Conservation (phyloP, 2,113 vertebrate species). For the Copsychus sechellarum region DNA sequence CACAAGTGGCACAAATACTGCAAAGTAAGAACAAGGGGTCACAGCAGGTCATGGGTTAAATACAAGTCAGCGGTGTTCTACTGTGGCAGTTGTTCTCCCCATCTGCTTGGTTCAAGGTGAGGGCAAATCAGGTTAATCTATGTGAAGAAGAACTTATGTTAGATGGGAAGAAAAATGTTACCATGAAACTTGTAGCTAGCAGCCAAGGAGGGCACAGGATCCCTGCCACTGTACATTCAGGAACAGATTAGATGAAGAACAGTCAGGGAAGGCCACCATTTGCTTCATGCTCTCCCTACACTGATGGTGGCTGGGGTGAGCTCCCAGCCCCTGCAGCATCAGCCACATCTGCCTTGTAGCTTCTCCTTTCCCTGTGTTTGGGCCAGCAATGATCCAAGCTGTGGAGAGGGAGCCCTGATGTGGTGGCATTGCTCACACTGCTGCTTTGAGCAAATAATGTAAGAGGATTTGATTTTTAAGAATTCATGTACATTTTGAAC, state of each 20-base stretch:
- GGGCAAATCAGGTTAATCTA: neutral
- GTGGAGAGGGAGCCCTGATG: accelerated
- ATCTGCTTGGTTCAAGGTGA: neutral
- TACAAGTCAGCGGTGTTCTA: neutral
- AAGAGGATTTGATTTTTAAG: constrained; percentile 19
- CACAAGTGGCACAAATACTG: neutral
- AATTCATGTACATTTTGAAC: neutral
- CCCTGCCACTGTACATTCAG: neutral
- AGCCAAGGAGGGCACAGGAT: neutral
- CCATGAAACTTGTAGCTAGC: neutral
- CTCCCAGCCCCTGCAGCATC: neutral
- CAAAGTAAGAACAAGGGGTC: neutral
- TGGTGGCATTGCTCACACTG: neutral
- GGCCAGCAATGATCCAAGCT: accelerated
- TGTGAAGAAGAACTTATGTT: neutral
- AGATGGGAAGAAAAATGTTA: neutral
- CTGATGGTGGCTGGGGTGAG: neutral
- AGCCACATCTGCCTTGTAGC: neutral
- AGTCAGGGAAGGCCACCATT: neutral
- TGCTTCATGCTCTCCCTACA: neutral
- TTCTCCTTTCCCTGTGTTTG: accelerated
- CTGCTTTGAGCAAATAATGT: neutral
- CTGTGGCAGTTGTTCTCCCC: neutral
- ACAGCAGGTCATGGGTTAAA: neutral
- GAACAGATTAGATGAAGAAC: neutral